phyloP scores from a whole-genome alignment of 2,113 vertebrate species.

The Onychostruthus taczanowskii region DNA sequence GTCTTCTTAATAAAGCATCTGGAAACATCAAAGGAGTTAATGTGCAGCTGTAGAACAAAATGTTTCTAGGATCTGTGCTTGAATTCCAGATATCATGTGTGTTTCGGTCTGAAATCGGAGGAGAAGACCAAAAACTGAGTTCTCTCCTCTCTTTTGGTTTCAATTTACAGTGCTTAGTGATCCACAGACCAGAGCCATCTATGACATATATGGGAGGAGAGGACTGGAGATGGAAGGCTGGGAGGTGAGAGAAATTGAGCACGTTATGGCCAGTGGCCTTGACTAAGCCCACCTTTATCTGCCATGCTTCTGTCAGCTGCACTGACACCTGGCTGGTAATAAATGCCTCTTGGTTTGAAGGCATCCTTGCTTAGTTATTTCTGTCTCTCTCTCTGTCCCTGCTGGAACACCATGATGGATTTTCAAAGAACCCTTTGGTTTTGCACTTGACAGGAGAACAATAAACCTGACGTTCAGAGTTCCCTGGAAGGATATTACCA shows the following conservation, averaged over 20 bases:
- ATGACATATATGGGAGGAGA: constrained; percentile 97
- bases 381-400: neutral
- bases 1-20: neutral
- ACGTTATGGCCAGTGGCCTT: neutral
- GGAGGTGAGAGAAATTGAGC: constrained; percentile 84
- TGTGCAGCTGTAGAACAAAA: neutral
- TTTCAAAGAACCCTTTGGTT: neutral
- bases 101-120: neutral
- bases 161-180: constrained; percentile 89
- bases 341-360: neutral
- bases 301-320: neutral
- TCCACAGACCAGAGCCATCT: constrained; percentile 95
- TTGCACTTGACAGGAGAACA: constrained; percentile 9
- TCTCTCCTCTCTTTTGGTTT: constrained; percentile 32
- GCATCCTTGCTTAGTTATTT: neutral
- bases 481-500: neutral
- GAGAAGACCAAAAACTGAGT: neutral
- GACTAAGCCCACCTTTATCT: neutral
- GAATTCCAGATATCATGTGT: neutral
- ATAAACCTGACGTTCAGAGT: constrained; percentile 11
- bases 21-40: neutral
- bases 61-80: neutral
- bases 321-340: neutral
- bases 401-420: neutral
- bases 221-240: constrained; percentile 98